phyloP scores from a whole-genome alignment of 2,888 invertebrate genomes.

The Dusona sp. region DNA sequence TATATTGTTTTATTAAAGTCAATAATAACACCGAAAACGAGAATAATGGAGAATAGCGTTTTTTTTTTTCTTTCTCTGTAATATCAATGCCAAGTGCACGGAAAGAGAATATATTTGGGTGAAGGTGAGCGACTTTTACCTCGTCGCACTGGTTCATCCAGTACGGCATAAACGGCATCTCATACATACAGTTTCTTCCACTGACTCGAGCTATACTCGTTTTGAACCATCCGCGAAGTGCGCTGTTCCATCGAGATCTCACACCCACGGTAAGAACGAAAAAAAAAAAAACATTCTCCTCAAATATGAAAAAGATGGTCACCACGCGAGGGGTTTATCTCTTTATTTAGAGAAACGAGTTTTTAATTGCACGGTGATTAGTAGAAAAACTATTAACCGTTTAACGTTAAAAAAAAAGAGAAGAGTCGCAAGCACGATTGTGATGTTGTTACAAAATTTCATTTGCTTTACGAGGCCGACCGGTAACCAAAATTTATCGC shows the following conservation, averaged over 20 bases:
- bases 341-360: neutral
- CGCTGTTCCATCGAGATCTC: neutral
- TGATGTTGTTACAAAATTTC: neutral
- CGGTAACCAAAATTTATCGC: constrained; percentile 35
- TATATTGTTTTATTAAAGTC: neutral
- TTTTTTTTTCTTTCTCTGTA: constrained; percentile 25
- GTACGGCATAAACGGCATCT: constrained; percentile 26
- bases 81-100: constrained; percentile 76
- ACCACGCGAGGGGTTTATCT: neutral
- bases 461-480: constrained; percentile 25
- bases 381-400: neutral
- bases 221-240: constrained; percentile 32
- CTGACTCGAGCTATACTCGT: constrained; percentile 34
- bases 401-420: neutral
- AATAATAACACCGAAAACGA: constrained; percentile 11
- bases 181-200: constrained; percentile 34
- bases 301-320: neutral
- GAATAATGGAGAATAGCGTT: neutral
- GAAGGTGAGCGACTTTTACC: constrained; percentile 81
- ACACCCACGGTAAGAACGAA: constrained; percentile 49
- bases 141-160: constrained; percentile 38
- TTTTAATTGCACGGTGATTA: neutral
- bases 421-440: neutral
- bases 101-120: constrained; percentile 71
- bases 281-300: constrained; percentile 23